Base-by-base conservation (phyloP, 2,888 invertebrate genomes). In the Drosophila cracens region DNA sequence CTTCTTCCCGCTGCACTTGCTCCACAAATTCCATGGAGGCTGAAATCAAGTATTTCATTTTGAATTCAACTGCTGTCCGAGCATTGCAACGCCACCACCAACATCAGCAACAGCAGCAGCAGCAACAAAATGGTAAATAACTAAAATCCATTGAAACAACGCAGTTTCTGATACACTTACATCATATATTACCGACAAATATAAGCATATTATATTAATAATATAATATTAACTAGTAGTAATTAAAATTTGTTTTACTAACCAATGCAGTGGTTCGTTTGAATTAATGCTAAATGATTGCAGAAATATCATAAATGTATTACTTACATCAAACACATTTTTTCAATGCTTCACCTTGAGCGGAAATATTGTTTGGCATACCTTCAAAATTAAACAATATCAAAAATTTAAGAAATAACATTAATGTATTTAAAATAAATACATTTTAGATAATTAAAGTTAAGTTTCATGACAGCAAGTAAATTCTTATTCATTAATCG, bases 11-110 rank as follows among this genome's bases (percentile, higher is more conserved):
- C 72, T 83, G 81, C 88, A 72, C 68, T 79, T 64, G 76, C 80
- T 65, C 68, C 18, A 56, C 71, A 81, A 81, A 86, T 87, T 83
- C 86, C 90, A 76, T 72, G 68, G 89, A 90, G 90, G 82, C 89
- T 86, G 90, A 90, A 86, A 89, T 90, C 87, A 87, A 90, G 82
- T 87, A 89, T 87, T 87, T 87, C 89, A 90, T 90, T 87, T 87
- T 87, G 89, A 76, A 88, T 89, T 84, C 87, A 89, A 87, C 85
- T 85, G 85, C 90, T 85, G 85, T 85, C 85, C 88, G 81, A 86
- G 90, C 86, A 76, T 68, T 87, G 89, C 87, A 90, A 63, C 63
- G 61, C 59, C 61, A 74, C 52, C 70, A 51, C 69, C 75, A 60
- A 64, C 68, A 69, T 53, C 73, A 8, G 5, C 34, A 66, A n/a